These are phyloP conservation scores for Rhopilema esculentum DNA, from an alignment of 30 jellyfish, hydroid and myxozoan species.

Conservation along the genomic window DNA sequence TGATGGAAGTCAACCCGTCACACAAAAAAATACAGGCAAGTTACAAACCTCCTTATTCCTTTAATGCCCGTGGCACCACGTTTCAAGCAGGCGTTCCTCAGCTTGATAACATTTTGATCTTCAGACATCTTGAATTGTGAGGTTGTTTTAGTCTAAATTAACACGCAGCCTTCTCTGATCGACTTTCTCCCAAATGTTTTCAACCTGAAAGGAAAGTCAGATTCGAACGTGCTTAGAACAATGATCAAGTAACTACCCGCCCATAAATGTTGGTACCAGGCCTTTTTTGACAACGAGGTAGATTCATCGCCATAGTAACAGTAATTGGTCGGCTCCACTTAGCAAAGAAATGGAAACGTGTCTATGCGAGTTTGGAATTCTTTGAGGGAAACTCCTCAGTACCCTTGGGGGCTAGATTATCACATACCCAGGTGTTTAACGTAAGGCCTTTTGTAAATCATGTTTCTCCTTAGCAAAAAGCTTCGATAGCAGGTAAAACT, in stretches of 20 bases:
- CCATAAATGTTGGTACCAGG: constrained; percentile 51
- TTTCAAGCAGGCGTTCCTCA: constrained; percentile 74
- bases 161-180: not conserved
- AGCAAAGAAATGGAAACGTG: too few relatives aligned
- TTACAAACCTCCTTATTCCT: constrained; percentile 79
- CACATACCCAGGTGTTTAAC: not conserved
- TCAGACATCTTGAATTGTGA: constrained; percentile 11
- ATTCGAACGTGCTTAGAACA: constrained; percentile 9
- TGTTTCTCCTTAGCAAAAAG: too few relatives aligned
- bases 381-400: not conserved
- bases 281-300: constrained; percentile 1
- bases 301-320: not conserved
- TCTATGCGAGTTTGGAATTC: not conserved
- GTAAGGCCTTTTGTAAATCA: too few relatives aligned
- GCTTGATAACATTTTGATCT: constrained; percentile 54
- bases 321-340: not conserved
- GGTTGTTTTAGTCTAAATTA: not conserved
- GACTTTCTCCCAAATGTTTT: not conserved
- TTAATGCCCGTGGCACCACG: constrained; percentile 87
- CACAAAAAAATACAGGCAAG: not conserved
- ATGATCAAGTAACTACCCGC: constrained; percentile 54
- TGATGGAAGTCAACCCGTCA: not conserved
- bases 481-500: too few relatives aligned
- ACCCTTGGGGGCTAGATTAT: not conserved
- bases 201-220: not conserved